Base-by-base conservation (phyloP, 2,797 vertebrate genomes). In the Carduelis carduelis region DNA sequence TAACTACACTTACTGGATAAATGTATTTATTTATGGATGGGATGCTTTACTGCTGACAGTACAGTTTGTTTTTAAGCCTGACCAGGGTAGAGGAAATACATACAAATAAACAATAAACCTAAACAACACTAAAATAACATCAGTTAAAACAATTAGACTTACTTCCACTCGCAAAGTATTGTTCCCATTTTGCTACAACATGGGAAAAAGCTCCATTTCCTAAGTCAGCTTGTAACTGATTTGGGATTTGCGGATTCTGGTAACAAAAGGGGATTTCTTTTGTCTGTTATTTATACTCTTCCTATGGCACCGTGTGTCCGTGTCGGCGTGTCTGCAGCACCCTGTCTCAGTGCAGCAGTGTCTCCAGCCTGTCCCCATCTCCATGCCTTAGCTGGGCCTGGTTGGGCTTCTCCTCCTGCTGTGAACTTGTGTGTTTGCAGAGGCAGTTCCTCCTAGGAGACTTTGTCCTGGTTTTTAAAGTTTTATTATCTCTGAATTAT, bases 61-160 rank as follows among this genome's bases (percentile, higher is more conserved):
- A 47, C 53, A 75, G 75, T 81, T 52, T 94, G 87, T 91, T 95
- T 94, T 96, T 94, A 90, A 97, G 95, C 84, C 71, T 95, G 96
- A 95, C 94, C 93, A 6, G 46, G 50, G 72, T 57, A 95, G 94
- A 98, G 98, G 98, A 98, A 98, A 98, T 90, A 93, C 97, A 98
- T 89, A 93, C 97, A 97, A 98, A 98, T 97, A 98, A 97, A 97
- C 97, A 97, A 91, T 97, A 97, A 97, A 97, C 97, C 97, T 97
- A 97, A 97, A 97, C 94, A 97, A 95, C 97, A 96, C 97, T 92
- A 97, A 98, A 98, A 98, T 98, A 98, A 97, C 97, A 96, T 92
- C 95, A 84, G 97, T 97, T 97, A 96, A 97, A 98, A 98, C 98
- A 98, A 98, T 98, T 95, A 95, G 85, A 93, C 95, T 95, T 91